Evolutionary conservation across 2,113 vertebrate species (phyloP).

Genomic region (Platichthys flesus): DNA sequence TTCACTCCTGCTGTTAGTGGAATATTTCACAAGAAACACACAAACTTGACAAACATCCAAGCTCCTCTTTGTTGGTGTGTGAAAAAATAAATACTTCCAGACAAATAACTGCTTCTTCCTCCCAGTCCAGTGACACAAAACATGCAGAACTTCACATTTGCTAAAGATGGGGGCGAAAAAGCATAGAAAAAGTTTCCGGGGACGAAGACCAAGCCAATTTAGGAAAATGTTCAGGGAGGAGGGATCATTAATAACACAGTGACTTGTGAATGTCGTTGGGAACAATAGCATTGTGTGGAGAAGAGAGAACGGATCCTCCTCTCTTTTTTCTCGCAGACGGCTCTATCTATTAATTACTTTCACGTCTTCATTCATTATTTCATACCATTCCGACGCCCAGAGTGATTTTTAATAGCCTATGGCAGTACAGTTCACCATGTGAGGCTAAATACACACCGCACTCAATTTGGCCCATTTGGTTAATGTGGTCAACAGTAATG

Average conservation of each 20-base stretch:
- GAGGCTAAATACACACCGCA: conserved; percentile 5
- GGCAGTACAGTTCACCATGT: conserved; percentile 26
- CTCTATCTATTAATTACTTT: conserved; percentile 83
- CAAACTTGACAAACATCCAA: neutral
- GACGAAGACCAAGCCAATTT: conserved; percentile 15
- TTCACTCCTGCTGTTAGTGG: too few relatives aligned
- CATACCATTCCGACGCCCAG: conserved; percentile 50
- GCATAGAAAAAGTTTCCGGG: conserved; percentile 25
- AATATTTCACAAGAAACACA: too few relatives aligned
- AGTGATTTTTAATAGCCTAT: conserved; percentile 74
- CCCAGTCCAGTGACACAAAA: conserved; percentile 7
- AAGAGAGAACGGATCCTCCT: conserved; percentile 80
- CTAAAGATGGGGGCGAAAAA: conserved; percentile 19
- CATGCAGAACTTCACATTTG: conserved; percentile 2
- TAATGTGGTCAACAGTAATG: neutral
- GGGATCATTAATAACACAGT: conserved; percentile 81
- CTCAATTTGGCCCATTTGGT: neutral
- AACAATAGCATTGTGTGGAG: conserved; percentile 84
- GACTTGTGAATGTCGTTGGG: conserved; percentile 68
- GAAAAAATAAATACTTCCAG: conserved; percentile 2
- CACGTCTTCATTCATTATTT: conserved; percentile 81
- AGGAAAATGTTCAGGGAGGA: conserved; percentile 61
- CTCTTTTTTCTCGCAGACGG: conserved; percentile 68
- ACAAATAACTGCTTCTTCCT: conserved; percentile 16
- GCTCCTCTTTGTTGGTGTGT: neutral